These are phyloP conservation scores for Cygnus atratus DNA, from an alignment of 2,113 vertebrate genomes.

Conservation along the genomic window DNA sequence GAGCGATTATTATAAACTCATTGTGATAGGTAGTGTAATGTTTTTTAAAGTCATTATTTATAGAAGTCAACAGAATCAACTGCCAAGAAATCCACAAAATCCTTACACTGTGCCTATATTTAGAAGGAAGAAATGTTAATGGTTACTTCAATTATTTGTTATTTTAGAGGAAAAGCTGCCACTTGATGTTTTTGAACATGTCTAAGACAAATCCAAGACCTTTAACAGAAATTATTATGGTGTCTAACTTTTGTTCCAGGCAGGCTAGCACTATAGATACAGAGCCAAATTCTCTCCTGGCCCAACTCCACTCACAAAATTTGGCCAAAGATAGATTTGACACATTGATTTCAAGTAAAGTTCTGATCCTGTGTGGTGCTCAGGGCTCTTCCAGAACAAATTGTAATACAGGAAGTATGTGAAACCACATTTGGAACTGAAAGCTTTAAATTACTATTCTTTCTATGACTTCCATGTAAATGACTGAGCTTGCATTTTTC, in stretches of 20 bases:
- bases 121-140: neutral
- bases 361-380: neutral
- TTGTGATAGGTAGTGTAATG: neutral
- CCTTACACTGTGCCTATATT: neutral
- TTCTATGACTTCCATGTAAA: neutral
- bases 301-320: slow-evolving; percentile 10
- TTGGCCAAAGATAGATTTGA: slow-evolving; percentile 13
- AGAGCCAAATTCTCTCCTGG: slow-evolving; percentile 2
- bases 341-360: neutral
- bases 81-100: neutral
- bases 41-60: neutral
- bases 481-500: neutral
- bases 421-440: slow-evolving; percentile 10
- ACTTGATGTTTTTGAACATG: neutral
- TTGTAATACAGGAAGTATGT: neutral
- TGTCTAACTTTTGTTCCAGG: slow-evolving; percentile 14
- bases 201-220: slow-evolving; percentile 14
- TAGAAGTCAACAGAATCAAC: neutral
- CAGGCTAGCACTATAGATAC: neutral
- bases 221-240: slow-evolving; percentile 9
- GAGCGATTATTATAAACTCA: neutral
- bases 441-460: slow-evolving; percentile 1
- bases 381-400: neutral
- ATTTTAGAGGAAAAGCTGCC: slow-evolving; percentile 19
- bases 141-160: neutral